Conservation (phyloP, 1,140 invertebrate species). For the Belonocnema kinseyi region DNA sequence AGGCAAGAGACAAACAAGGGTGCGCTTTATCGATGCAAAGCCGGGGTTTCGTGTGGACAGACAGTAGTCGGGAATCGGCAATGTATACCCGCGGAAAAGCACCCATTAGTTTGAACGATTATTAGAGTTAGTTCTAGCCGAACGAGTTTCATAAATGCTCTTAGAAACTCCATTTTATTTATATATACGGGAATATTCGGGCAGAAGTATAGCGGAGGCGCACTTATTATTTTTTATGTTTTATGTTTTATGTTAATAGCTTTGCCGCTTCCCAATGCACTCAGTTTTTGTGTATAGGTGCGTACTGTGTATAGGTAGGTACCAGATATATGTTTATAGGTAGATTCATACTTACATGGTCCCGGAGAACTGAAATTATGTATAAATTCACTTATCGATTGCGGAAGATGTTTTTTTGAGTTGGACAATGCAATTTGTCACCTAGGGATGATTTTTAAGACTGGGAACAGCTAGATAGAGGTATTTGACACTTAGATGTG, state of each 20-base stretch:
- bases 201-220: neutral
- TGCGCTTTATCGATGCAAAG: neutral
- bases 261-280: constrained; percentile 39
- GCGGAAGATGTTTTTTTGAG: too few species aligned
- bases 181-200: constrained; percentile 55
- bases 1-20: too few species aligned
- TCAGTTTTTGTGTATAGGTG: neutral
- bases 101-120: constrained; percentile 74
- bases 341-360: constrained; percentile 60
- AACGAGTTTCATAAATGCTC: constrained; percentile 73
- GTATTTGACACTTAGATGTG: too few species aligned
- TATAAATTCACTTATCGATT: neutral
- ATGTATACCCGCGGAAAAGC: constrained; percentile 41
- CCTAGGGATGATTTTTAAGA: too few species aligned
- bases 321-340: neutral
- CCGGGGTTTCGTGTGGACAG: neutral
- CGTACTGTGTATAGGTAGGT: neutral
- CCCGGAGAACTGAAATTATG: constrained; percentile 61
- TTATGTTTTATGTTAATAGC: constrained; percentile 74
- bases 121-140: constrained; percentile 74
- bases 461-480: too few species aligned
- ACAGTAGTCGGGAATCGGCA: neutral
- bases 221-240: constrained; percentile 73
- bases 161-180: constrained; percentile 66
- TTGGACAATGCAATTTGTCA: too few species aligned